Percentiles rank a stretch among this genome's conserved stretches.
phyloP scores from a whole-genome alignment of 2,797 vertebrate genomes.

The Salmo trutta region DNA sequence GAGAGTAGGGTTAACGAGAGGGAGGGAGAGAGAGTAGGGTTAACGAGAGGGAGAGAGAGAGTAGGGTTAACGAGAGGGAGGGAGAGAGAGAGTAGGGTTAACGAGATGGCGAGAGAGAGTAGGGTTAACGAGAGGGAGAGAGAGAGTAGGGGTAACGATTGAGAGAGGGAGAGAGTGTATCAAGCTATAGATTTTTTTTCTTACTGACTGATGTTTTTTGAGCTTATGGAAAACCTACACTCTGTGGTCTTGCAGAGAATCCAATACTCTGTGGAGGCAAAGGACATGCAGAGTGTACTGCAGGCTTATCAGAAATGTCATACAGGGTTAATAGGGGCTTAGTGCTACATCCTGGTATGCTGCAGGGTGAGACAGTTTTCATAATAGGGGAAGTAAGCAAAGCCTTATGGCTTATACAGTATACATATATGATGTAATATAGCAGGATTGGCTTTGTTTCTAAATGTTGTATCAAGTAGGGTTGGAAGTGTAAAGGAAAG shows the following conservation, averaged over 20 bases:
- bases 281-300: neutral
- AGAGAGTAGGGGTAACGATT: neutral
- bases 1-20: too few relatives aligned
- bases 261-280: constrained; percentile 36
- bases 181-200: constrained; percentile 28
- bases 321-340: too few relatives aligned
- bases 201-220: constrained; percentile 29
- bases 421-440: neutral
- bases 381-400: neutral
- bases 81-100: too few relatives aligned
- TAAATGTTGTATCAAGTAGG: too few relatives aligned
- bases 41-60: too few relatives aligned
- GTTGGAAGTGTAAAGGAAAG: too few relatives aligned
- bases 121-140: too few relatives aligned
- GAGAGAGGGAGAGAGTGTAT: constrained; percentile 28
- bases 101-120: too few relatives aligned
- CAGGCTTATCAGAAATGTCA: too few relatives aligned
- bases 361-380: neutral
- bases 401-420: neutral
- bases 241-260: constrained; percentile 30
- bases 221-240: constrained; percentile 29
- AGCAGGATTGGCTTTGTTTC: neutral
- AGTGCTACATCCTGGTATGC: neutral
- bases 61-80: too few relatives aligned
- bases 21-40: too few relatives aligned